These are phyloP conservation scores for Aphelinus atriplicis DNA, from an alignment of 1,140 invertebrate species.

Conservation along the genomic window DNA sequence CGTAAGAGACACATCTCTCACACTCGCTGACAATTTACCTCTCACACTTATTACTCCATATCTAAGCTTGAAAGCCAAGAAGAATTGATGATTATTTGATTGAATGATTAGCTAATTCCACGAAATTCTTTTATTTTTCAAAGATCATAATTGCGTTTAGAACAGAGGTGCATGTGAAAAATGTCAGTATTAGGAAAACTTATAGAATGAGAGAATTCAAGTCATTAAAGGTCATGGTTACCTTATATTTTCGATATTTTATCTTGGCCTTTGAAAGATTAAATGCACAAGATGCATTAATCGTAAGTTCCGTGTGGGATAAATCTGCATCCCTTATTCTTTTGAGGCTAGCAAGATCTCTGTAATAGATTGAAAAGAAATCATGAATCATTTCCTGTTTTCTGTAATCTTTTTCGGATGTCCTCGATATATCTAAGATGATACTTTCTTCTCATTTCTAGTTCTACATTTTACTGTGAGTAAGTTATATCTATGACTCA, in stretches of 20 bases:
- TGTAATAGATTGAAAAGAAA: slow-evolving; percentile 11
- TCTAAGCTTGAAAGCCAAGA: slow-evolving; percentile 35
- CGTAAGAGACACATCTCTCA: slow-evolving; percentile 38
- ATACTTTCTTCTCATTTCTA: too few relatives aligned
- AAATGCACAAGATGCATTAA: background rate
- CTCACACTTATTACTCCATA: slow-evolving; percentile 40
- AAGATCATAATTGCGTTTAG: too few relatives aligned
- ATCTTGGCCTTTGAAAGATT: background rate
- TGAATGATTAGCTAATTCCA: too few relatives aligned
- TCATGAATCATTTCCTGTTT: background rate
- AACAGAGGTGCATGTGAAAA: too few relatives aligned
- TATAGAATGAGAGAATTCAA: too few relatives aligned
- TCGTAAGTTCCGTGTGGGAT: slow-evolving; percentile 15
- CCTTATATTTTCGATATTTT: slow-evolving; percentile 42
- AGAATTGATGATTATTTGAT: too few relatives aligned
- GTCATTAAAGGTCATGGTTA: slow-evolving; percentile 24
- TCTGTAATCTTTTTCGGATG: background rate
- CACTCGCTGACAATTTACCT: slow-evolving; percentile 39
- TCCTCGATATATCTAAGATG: too few relatives aligned
- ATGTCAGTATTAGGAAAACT: too few relatives aligned
- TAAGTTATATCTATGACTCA: slow-evolving; percentile 15
- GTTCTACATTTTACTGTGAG: too few relatives aligned
- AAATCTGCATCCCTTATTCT: slow-evolving; percentile 41
- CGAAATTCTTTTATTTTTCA: too few relatives aligned
- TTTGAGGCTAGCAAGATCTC: slow-evolving; percentile 43